A percentile compares a stretch with the other conserved stretches of the same genome.
Evolutionary conservation across 2,888 invertebrate species (phyloP).

Genomic region (Ectobius pallidus): DNA sequence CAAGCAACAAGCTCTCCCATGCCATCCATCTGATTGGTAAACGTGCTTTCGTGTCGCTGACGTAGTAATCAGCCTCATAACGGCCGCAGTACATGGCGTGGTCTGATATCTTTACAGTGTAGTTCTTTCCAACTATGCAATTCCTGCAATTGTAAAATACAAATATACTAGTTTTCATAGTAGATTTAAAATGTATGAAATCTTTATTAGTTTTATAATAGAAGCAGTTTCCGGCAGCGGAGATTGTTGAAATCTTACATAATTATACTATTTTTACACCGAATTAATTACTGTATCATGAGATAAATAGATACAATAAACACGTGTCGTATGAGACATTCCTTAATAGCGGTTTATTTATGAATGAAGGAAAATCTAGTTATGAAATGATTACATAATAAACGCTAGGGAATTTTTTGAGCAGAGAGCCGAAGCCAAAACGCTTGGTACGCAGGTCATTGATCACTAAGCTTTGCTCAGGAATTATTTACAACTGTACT

Average conservation of each 20-base stretch:
- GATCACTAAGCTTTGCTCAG: too few species aligned
- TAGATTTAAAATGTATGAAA: not conserved
- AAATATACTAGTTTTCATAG: not conserved
- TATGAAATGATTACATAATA: too few species aligned
- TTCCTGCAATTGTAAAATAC: slow-evolving; percentile 75
- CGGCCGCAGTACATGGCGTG: slow-evolving; percentile 85
- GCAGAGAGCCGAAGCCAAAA: too few species aligned
- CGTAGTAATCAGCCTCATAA: slow-evolving; percentile 82
- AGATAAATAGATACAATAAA: too few species aligned
- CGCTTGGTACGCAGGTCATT: too few species aligned
- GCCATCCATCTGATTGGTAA: slow-evolving; percentile 93
- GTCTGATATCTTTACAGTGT: slow-evolving; percentile 80
- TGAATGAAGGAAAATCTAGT: too few species aligned
- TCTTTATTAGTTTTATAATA: not conserved
- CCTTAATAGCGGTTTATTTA: too few species aligned
- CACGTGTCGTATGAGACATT: too few species aligned
- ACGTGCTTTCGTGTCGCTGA: slow-evolving; percentile 79
- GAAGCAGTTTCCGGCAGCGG: not conserved
- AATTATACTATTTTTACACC: not conserved
- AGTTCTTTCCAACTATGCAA: slow-evolving; percentile 82
- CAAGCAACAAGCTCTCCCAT: slow-evolving; percentile 85
- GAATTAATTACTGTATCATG: too few species aligned
- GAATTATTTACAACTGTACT: too few species aligned
- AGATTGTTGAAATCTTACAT: not conserved
- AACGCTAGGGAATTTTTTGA: too few species aligned